Evolutionary conservation across 2,113 vertebrate species (phyloP).

Genomic region (Gallinago jamesoni): DNA sequence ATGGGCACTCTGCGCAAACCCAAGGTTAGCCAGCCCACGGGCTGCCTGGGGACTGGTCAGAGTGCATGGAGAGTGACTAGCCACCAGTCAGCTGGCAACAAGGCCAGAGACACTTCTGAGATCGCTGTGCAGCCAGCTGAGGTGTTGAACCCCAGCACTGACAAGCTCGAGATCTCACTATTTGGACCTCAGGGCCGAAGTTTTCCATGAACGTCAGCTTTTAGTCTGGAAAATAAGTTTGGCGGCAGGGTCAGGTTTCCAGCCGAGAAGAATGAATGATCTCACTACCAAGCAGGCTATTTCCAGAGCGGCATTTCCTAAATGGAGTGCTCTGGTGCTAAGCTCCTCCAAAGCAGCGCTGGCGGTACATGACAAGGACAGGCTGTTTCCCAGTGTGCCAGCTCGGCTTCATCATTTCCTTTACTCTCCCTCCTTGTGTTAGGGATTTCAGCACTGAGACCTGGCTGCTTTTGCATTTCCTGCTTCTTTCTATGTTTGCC

Average conservation of each 20-base stretch:
- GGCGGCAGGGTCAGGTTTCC: slow-evolving; percentile 28
- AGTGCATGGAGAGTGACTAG: not conserved
- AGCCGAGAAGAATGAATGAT: slow-evolving; percentile 54
- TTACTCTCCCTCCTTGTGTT: not conserved
- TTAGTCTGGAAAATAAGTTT: slow-evolving; percentile 39
- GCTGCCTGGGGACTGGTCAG: not conserved
- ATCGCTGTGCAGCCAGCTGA: not conserved
- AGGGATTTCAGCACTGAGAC: not conserved
- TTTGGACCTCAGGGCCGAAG: not conserved
- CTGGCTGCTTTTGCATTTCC: not conserved
- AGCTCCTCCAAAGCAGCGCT: not conserved
- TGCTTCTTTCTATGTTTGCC: not conserved
- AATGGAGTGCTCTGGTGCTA: not conserved
- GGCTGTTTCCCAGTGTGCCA: not conserved
- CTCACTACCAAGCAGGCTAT: slow-evolving; percentile 16
- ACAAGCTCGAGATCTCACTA: not conserved
- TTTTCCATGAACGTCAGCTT: slow-evolving; percentile 38
- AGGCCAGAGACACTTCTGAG: not conserved
- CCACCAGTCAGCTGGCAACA: not conserved
- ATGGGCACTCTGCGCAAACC: not conserved
- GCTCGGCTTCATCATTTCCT: not conserved
- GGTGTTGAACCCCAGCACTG: not conserved
- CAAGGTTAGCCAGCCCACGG: not conserved
- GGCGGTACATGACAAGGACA: not conserved
- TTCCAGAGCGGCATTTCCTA: slow-evolving; percentile 33